Evolutionary conservation across 2,113 vertebrate genomes (phyloP), one percentile per base, ranked within the genome.

Genomic region (Phaetusa simplex): DNA sequence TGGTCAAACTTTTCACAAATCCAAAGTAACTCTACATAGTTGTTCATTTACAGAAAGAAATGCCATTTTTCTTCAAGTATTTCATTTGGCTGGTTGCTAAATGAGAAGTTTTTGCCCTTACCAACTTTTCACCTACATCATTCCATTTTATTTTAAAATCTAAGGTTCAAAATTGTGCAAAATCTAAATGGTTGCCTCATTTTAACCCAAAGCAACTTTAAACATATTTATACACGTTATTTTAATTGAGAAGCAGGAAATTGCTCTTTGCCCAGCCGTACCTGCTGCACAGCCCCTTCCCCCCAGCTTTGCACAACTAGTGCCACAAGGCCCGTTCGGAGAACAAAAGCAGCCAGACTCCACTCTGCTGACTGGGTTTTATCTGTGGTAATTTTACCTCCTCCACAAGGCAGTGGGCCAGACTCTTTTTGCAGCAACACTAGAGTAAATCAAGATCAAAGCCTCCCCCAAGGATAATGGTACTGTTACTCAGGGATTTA

Each of bases 181-280:
- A 90, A 90, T 30, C 73, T 27, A 19, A 87, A 43, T 2, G 2
- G 65, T 52, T 55, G 69, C 61, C 83, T 81, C 76, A 55, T 24
- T 59, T 78, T 82, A 84, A 91, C 80, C 79, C 55, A 67, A 62
- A 62, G 72, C 26, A 58, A 82, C 47, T 73, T 71, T 11, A 53
- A 89, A 40, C 17, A 8, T 53, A 69, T 91, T 93, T 74, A 78
- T 55, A 65, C 20, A 6, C 2, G 4, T n/a, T n/a, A 47, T 87
- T 85, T 94, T 91, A 94, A 90, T 47, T 64, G 90, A 71, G 90
- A 82, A 93, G 73, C 77, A 95, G 96, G 95, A 97, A 95, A 88
- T 77, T 73, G 82, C 80, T 73, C 83, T 5, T 80, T 67, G 59
- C 89, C 74, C 93, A 83, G 91, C 80, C 0, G 0, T 97, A 95